phyloP scores from a whole-genome alignment of 2,113 vertebrate genomes.

The Acrocephalus arundinaceus region DNA sequence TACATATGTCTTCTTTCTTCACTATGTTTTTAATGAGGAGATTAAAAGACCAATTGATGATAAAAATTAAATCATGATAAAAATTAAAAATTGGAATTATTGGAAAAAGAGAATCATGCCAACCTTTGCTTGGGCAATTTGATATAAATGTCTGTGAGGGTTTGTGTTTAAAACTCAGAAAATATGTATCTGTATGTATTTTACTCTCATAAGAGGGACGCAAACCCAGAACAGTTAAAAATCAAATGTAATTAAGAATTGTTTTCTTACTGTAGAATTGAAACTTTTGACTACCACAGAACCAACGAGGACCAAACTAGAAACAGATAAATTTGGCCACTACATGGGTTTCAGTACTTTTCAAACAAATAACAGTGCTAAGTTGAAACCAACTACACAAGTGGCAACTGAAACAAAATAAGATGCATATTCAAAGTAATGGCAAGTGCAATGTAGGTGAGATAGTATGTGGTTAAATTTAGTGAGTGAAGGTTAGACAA shows the following conservation, averaged over 20 bases:
- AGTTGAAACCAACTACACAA: neutral
- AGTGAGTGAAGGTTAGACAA: neutral
- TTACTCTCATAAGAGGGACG: neutral
- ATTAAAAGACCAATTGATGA: neutral
- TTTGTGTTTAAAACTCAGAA: neutral
- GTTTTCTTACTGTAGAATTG: neutral
- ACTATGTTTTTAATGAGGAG: neutral
- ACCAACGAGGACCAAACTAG: neutral
- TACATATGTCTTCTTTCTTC: neutral
- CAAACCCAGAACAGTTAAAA: neutral
- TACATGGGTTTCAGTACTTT: neutral
- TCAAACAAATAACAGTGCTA: neutral
- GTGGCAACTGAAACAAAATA: neutral
- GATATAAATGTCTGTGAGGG: neutral
- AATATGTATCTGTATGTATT: neutral
- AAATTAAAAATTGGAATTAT: neutral
- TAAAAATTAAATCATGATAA: neutral
- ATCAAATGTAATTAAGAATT: fast-evolving
- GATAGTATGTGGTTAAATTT: neutral
- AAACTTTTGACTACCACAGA: neutral
- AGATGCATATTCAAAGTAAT: neutral
- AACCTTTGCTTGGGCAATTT: neutral
- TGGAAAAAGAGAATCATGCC: neutral
- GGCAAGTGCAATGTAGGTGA: neutral
- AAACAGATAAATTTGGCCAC: neutral